A percentile compares a stretch with the other conserved stretches of the same genome.
These are phyloP conservation scores for Synergus japonicus DNA, from an alignment of 2,888 invertebrate genomes.

Conservation along the genomic window DNA sequence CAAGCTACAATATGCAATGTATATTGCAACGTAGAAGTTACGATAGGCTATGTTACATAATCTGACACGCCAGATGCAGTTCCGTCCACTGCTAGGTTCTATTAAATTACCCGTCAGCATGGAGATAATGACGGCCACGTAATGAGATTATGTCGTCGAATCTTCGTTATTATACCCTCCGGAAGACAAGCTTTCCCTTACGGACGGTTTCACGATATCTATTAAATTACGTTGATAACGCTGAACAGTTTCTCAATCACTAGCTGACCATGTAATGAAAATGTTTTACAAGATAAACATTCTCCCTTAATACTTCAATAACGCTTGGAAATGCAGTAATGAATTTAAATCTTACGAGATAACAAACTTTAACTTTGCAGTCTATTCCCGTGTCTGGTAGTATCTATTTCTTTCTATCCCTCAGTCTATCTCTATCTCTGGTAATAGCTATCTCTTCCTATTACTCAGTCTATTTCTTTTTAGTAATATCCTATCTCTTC, in stretches of 20 bases:
- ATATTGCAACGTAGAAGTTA: slow-evolving; percentile 19
- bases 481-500: no score
- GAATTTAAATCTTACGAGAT: no score
- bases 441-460: no score
- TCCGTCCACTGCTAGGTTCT: slow-evolving; percentile 69
- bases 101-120: slow-evolving; percentile 66
- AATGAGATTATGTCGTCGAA: slow-evolving; percentile 64
- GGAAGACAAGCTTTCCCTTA: slow-evolving; percentile 58
- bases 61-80: slow-evolving; percentile 61
- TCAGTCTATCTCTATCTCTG: no score
- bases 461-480: no score
- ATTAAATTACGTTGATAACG: neutral
- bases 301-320: no score
- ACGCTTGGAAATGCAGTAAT: no score
- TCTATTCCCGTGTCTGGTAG: no score
- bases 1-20: slow-evolving; percentile 45
- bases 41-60: slow-evolving; percentile 42
- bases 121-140: slow-evolving; percentile 65
- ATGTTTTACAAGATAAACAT: neutral
- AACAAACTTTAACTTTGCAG: no score
- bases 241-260: neutral
- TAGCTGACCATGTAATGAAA: neutral
- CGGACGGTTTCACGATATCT: slow-evolving; percentile 38
- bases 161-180: slow-evolving; percentile 58
- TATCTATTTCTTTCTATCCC: no score